Evolutionary conservation across 2,888 invertebrate species (phyloP).

Genomic region (Troides oblongomaculatus): DNA sequence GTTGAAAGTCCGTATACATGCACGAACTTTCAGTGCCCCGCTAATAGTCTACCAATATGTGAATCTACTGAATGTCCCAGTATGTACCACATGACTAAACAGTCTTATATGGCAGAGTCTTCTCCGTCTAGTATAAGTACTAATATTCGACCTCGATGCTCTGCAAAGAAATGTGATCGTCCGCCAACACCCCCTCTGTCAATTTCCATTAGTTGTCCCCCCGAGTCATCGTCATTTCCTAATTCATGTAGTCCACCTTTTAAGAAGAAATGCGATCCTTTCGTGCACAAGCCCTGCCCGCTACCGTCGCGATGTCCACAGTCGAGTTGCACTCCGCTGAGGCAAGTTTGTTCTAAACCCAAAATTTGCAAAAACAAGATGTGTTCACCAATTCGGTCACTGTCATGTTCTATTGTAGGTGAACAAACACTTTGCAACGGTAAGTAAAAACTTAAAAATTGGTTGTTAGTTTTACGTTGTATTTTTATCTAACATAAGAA

Average conservation of each 20-base stretch:
- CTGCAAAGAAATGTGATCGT: slow-evolving; percentile 22
- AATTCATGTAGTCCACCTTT: slow-evolving; percentile 11
- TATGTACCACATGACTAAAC: slow-evolving; percentile 29
- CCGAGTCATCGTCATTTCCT: slow-evolving; percentile 19
- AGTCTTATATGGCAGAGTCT: slow-evolving; percentile 16
- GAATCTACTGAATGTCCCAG: slow-evolving; percentile 34
- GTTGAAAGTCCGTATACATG: slow-evolving; percentile 39
- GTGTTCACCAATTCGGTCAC: slow-evolving; percentile 33
- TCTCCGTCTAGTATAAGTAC: slow-evolving; percentile 23
- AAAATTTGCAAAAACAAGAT: slow-evolving; percentile 20
- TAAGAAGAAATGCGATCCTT: slow-evolving; percentile 16
- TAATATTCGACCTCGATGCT: slow-evolving; percentile 18
- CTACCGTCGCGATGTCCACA: slow-evolving; percentile 21
- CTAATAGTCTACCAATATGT: slow-evolving; percentile 34
- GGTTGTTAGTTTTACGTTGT: background rate
- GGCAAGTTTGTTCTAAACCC: slow-evolving; percentile 1
- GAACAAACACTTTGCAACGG: slow-evolving; percentile 25
- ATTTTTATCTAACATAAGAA: background rate
- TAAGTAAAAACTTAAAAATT: slow-evolving; percentile 17
- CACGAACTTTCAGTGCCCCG: slow-evolving; percentile 41
- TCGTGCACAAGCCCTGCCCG: slow-evolving; percentile 7
- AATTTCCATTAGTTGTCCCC: slow-evolving; percentile 13
- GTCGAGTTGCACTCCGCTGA: slow-evolving; percentile 25
- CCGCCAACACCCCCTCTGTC: slow-evolving; percentile 10
- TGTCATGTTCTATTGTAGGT: slow-evolving; percentile 33